Percentiles rank a stretch among this genome's conserved stretches.
These are phyloP conservation scores for Progne subis DNA, from an alignment of 2,113 vertebrate species.

Conservation along the genomic window DNA sequence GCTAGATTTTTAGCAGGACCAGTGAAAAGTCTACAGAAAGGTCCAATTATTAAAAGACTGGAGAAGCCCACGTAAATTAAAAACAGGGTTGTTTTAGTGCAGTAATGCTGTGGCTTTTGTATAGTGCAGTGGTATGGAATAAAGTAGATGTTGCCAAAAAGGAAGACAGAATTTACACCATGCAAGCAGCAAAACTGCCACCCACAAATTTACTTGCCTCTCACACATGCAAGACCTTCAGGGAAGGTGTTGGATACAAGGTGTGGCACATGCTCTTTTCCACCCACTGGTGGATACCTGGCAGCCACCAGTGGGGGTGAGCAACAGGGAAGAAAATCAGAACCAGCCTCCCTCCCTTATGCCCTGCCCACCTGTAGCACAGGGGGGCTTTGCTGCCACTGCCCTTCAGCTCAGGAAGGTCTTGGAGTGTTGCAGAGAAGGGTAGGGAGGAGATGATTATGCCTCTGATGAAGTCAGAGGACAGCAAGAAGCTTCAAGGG, in stretches of 20 bases:
- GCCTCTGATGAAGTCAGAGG: background rate
- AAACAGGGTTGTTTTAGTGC: background rate
- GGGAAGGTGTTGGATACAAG: accelerated
- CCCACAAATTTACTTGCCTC: background rate
- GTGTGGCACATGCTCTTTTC: background rate
- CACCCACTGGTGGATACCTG: background rate
- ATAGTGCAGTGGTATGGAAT: background rate
- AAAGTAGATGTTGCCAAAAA: background rate
- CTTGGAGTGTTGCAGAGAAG: background rate
- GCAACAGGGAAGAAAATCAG: background rate
- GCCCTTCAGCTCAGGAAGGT: background rate
- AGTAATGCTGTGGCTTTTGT: background rate
- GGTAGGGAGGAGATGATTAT: accelerated
- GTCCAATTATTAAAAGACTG: background rate
- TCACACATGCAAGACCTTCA: background rate
- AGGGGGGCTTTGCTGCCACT: background rate
- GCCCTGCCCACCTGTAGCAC: background rate
- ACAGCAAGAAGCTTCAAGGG: background rate
- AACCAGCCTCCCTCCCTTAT: background rate
- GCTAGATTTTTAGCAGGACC: background rate
- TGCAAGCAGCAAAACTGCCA: background rate
- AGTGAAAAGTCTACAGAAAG: background rate
- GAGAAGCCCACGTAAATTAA: background rate
- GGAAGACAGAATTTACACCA: background rate
- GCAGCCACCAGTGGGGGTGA: background rate